Percentiles rank a stretch among this genome's conserved stretches.
Conservation (phyloP, 2,113 vertebrate species). For the Heloderma charlesbogerti region DNA sequence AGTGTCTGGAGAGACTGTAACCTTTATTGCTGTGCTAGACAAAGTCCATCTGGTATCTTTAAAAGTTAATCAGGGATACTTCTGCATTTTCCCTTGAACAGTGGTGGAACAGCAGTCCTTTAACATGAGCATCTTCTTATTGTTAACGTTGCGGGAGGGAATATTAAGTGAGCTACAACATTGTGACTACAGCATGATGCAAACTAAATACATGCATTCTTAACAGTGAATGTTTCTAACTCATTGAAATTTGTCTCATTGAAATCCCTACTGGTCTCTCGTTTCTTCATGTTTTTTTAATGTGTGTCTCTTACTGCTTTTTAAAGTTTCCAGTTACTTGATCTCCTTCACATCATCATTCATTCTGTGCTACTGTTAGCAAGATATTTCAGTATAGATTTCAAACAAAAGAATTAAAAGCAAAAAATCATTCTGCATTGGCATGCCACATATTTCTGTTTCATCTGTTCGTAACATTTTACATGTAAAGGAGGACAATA, state of each 20-base stretch:
- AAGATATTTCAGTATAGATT: slow-evolving; percentile 61
- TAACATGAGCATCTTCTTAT: slow-evolving; percentile 1
- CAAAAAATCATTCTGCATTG: slow-evolving; percentile 60
- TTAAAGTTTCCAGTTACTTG: slow-evolving; percentile 77
- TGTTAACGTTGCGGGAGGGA: not conserved
- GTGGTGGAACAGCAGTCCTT: slow-evolving; percentile 1
- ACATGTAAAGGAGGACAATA: slow-evolving; percentile 58
- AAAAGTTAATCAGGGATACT: slow-evolving; percentile 20
- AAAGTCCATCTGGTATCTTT: not conserved
- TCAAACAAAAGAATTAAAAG: slow-evolving; percentile 62
- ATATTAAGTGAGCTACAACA: not conserved
- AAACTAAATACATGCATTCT: slow-evolving; percentile 25
- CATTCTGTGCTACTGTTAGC: slow-evolving; percentile 65
- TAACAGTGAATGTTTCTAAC: slow-evolving; percentile 13
- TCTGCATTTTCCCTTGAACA: not conserved
- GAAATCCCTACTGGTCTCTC: slow-evolving; percentile 63
- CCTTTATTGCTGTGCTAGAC: not conserved
- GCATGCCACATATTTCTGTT: slow-evolving; percentile 61
- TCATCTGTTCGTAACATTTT: slow-evolving; percentile 63
- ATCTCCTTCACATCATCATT: slow-evolving; percentile 69
- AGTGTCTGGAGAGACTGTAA: not conserved
- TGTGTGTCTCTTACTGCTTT: slow-evolving; percentile 71
- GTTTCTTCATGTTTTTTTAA: slow-evolving; percentile 79
- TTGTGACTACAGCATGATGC: not conserved
- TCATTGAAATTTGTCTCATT: slow-evolving; percentile 43